Base-by-base conservation (phyloP, 2,113 vertebrate genomes). In the Atrichornis clamosus region DNA sequence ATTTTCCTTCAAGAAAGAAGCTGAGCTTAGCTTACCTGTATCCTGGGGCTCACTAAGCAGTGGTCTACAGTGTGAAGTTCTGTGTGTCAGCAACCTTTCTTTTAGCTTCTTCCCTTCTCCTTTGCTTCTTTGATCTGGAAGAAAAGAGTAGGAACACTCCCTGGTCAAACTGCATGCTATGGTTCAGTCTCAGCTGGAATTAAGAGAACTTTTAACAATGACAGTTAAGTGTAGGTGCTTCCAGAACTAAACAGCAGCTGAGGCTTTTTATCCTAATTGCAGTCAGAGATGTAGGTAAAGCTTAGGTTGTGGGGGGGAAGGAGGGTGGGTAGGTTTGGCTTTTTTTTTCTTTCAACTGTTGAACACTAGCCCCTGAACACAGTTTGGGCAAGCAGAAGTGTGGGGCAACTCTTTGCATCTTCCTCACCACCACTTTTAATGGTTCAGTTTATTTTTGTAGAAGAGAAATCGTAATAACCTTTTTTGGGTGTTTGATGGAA, bases 131-230 rank as follows among this genome's bases (percentile, higher is more conserved):
- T 53, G 32, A 69, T 59, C 70, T 89, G 42, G 26, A 84, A 74
- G 46, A 70, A 87, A 89, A 72, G 12, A 62, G 14, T 1, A 70
- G 23, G 11, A 76, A 80, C 11, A 10, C 9, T 52, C 55, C 16
- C 35, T 58, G 26, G 26, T 46, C 18, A 65, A 62, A 58, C 39
- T 24, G 4, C 0, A 0, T 32, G 10, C 18, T 11, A 4, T 12
- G 1, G 10, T 19, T 78, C n/a, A 37, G 53, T 60, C 49, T 68
- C 58, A 47, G 23, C 15, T 76, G 33, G 32, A 83, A 53, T 18
- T 33, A 55, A 27, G 60, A 63, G 65, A 84, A 59, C 28, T 47
- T 70, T 28, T 32, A 76, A 72, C 44, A 44, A 11, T 17, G 6
- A 32, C 73, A 79, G 27, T 14, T 92, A 60, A 68, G n/a, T 26